Conservation (phyloP, 1,140 invertebrate species). For the Scaptomyza hsui region DNA sequence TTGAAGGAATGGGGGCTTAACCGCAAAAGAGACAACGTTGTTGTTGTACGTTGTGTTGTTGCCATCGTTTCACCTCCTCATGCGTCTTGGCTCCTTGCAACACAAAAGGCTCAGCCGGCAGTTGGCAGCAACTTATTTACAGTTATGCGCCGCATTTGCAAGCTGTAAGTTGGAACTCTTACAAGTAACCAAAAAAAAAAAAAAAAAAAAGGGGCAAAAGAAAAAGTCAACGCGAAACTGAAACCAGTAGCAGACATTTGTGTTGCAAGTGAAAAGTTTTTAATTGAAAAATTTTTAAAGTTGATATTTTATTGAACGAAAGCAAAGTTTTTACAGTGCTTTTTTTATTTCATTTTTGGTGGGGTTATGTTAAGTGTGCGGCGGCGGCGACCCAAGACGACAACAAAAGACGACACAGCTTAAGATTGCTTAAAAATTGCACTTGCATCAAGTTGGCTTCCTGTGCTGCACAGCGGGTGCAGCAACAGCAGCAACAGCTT, state of each 20-base stretch:
- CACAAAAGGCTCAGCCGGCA: slow-evolving; percentile 43
- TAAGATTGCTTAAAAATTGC: slow-evolving; percentile 30
- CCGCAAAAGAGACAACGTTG: slow-evolving; percentile 53
- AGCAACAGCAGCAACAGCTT: slow-evolving; percentile 15
- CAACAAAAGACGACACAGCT: slow-evolving; percentile 31
- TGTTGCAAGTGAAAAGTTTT: slow-evolving; percentile 68
- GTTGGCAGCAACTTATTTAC: slow-evolving; percentile 61
- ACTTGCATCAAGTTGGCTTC: slow-evolving; percentile 3
- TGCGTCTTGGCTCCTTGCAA: slow-evolving; percentile 9
- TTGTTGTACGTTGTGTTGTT: background rate
- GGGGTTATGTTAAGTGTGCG: slow-evolving; percentile 39
- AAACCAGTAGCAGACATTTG: background rate
- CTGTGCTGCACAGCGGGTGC: slow-evolving; percentile 39
- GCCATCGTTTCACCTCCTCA: background rate
- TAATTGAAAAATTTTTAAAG: slow-evolving; percentile 77
- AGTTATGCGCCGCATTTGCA: slow-evolving; percentile 68
- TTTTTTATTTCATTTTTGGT: too few relatives aligned
- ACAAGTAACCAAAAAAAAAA: slow-evolving; percentile 52
- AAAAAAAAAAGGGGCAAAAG: slow-evolving; percentile 7
- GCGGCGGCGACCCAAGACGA: slow-evolving; percentile 25
- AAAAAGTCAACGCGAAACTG: slow-evolving; percentile 2
- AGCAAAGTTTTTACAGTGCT: slow-evolving; percentile 1
- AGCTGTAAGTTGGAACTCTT: slow-evolving; percentile 69
- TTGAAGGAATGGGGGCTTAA: slow-evolving; percentile 35
- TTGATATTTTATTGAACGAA: slow-evolving; percentile 70